phyloP scores from a whole-genome alignment of 2,113 vertebrate species.

The Lepidothrix coronata region DNA sequence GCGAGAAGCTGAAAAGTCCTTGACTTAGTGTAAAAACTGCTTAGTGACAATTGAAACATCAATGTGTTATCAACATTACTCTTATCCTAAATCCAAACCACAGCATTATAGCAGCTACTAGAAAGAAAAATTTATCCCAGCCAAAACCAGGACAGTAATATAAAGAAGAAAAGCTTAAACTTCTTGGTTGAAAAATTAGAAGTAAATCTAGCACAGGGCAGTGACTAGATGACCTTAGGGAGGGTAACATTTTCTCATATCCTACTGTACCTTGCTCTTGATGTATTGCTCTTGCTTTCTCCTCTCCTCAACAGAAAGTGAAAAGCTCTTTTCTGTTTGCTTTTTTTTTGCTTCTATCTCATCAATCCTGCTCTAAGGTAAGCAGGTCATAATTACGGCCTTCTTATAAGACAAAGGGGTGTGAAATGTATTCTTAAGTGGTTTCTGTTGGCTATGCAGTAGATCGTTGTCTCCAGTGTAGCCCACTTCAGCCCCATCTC shows the following conservation, averaged over 20 bases:
- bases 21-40: background rate
- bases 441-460: background rate
- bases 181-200: background rate
- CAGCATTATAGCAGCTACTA: background rate
- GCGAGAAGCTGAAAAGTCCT: background rate
- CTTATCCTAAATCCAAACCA: background rate
- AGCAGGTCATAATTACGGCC: background rate
- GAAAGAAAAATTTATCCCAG: background rate
- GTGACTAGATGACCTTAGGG: background rate
- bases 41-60: background rate
- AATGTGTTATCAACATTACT: background rate
- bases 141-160: background rate
- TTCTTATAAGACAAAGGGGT: background rate
- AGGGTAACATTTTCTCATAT: background rate
- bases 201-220: background rate
- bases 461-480: background rate
- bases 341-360: background rate
- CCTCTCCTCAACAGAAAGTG: background rate
- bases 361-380: background rate
- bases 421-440: background rate
- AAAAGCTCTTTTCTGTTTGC: background rate
- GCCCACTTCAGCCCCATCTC: background rate
- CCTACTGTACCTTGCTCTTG: background rate
- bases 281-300: background rate
- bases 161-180: background rate